Base-by-base conservation (phyloP, 92 coral and sea anemone species). In the Ricordea florida region DNA sequence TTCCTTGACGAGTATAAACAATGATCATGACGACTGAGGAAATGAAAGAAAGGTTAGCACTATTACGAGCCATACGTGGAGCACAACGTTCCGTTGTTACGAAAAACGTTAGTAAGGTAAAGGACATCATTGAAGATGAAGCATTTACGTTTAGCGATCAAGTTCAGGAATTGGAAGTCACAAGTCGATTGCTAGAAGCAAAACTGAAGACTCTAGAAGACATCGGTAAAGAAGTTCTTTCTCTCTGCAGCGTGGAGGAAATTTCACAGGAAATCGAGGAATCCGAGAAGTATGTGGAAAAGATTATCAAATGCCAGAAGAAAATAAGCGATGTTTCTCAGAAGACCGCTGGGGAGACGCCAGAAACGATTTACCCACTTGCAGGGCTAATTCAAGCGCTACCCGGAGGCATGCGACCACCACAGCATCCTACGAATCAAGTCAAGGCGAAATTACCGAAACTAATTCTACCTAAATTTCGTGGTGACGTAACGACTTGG, bases 401-500 rank as follows among this genome's bases (percentile, higher is more conserved):
- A 33, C 33, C 28, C 13, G 37, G 16, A 25, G 51, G 10, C 6
- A 11, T 59, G 2, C n/a, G 6, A 15, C 34, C 20, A 15, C 32
- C 55, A 13, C 25, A 65, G 28, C 20, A 34, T 11, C 34, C 24
- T 25, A 1, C 34, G 28, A n/a, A 33, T 43, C 44, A 61, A 20
- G 6, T 13, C 9, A 77, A 83, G 42, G 79, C 84, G 4, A 76
- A 55, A 72, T 31, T 85, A 29, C 85, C 84, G 5, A 85, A 85
- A 24, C 16, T 71, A 2, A 49, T 59, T 0, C 15, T 69, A 18
- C 29, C 81, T 0, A 78, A 69, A 63, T 69, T 85, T 30, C 55
- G 62, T n/a, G n/a, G n/a, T n/a, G n/a, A n/a, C n/a, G n/a, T n/a
- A n/a, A n/a, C n/a, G n/a, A n/a, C n/a, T n/a, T n/a, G n/a, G n/a